A percentile compares a stretch with the other conserved stretches of the same genome.
These are phyloP conservation scores for Pristionchus pacificus DNA, from an alignment of 1,140 invertebrate species.

Conservation along the genomic window DNA sequence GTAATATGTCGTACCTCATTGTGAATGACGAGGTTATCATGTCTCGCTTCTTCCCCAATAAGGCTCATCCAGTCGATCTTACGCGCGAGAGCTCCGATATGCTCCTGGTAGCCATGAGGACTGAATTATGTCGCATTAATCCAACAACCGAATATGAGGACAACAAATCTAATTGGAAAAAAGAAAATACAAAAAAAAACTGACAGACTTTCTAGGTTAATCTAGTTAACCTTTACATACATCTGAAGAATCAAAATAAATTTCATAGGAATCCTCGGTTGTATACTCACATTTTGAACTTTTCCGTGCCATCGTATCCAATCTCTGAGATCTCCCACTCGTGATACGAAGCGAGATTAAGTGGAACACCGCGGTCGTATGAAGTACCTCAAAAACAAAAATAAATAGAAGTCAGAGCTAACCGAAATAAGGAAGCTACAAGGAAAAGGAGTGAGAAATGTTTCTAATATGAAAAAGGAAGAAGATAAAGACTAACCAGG, in stretches of 20 bases:
- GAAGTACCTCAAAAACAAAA: no score
- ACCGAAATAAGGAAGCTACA: no score
- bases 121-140: constrained; percentile 4
- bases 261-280: no score
- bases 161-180: no score
- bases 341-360: neutral
- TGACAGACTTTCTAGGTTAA: neutral
- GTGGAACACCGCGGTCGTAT: neutral
- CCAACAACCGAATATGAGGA: no score
- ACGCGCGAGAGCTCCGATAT: constrained; percentile 13
- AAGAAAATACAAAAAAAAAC: no score
- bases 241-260: neutral
- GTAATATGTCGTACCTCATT: no score
- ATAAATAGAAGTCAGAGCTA: no score
- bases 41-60: neutral
- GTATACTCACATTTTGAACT: neutral
- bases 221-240: neutral
- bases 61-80: constrained; percentile 24
- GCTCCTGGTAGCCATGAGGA: constrained; percentile 16
- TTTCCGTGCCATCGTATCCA: neutral
- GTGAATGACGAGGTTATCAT: constrained; percentile 11
- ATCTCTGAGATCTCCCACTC: neutral
- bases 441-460: no score
- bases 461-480: no score
- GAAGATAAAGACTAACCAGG: no score